phyloP scores from a whole-genome alignment of 2,797 vertebrate species.

The Triplophysa yarkandensis region DNA sequence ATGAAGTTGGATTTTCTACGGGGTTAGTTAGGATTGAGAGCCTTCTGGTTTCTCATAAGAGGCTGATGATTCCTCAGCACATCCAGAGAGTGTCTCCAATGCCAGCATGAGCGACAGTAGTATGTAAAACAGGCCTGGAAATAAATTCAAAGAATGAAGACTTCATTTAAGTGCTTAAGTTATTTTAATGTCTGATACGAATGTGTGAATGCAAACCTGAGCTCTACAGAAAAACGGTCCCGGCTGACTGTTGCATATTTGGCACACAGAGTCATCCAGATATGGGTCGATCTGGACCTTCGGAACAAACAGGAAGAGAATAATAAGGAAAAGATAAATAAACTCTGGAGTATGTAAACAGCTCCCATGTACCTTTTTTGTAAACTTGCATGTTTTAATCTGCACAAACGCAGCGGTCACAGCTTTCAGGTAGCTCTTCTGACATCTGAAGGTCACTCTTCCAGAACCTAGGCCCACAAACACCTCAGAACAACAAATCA shows the following conservation, averaged over 20 bases:
- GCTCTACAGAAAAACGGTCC: constrained; percentile 99
- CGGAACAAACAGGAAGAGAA: constrained; percentile 7
- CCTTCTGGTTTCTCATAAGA: constrained; percentile 99
- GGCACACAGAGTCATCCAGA: constrained; percentile 96
- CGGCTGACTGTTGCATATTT: constrained; percentile 90
- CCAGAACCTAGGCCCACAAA: constrained; percentile 83
- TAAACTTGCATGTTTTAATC: constrained; percentile 98
- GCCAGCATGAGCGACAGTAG: constrained; percentile 98
- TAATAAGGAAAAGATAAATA: background rate
- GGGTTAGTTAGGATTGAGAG: constrained; percentile 88
- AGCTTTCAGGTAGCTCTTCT: constrained; percentile 95
- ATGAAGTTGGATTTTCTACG: background rate
- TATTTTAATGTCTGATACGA: background rate
- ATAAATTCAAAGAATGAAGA: background rate
- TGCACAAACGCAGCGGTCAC: constrained; percentile 95
- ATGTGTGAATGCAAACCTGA: constrained; percentile 76
- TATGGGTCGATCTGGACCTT: constrained; percentile 98
- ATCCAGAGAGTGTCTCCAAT: constrained; percentile 97
- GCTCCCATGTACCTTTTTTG: constrained; percentile 86
- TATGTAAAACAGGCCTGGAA: constrained; percentile 96
- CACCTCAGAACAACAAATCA: background rate
- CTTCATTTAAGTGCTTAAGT: too few relatives aligned
- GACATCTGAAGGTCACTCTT: constrained; percentile 97
- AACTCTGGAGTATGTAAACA: background rate
- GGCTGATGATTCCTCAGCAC: constrained; percentile 94